Evolutionary conservation across 2,797 vertebrate genomes (phyloP).

Genomic region (Danio kyathit): DNA sequence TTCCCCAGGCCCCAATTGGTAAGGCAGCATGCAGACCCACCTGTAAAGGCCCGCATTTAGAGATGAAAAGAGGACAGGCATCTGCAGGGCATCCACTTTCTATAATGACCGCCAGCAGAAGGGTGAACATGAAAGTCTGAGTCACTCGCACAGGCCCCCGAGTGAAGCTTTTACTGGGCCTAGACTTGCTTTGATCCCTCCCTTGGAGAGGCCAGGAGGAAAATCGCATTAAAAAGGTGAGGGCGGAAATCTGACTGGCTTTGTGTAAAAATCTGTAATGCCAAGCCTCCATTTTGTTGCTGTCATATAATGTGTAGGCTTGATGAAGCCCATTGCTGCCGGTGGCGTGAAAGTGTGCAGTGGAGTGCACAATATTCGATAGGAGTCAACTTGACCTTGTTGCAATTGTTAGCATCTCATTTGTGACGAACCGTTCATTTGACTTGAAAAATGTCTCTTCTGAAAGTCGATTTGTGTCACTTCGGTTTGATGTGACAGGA

Average conservation of each 20-base stretch:
- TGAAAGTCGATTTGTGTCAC: neutral
- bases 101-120: conserved; percentile 63
- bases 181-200: conserved; percentile 71
- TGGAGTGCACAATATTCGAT: conserved; percentile 1
- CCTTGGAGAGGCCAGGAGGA: conserved; percentile 53
- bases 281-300: conserved; percentile 55
- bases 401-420: neutral
- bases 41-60: conserved; percentile 53
- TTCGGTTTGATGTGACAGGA: neutral
- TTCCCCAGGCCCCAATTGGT: conserved; percentile 31
- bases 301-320: conserved; percentile 28
- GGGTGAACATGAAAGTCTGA: conserved; percentile 68
- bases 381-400: conserved; percentile 51
- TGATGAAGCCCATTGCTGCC: conserved; percentile 1
- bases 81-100: conserved; percentile 60
- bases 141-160: conserved; percentile 61
- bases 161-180: conserved; percentile 65
- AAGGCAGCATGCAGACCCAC: conserved; percentile 40
- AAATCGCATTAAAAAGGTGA: conserved; percentile 59
- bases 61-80: conserved; percentile 60
- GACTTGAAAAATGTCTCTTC: neutral
- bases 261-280: conserved; percentile 56
- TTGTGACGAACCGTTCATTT: neutral
- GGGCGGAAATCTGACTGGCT: conserved; percentile 39
- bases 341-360: conserved; percentile 17